Evolutionary conservation across 2,888 invertebrate species (phyloP), one percentile per base, ranked within the genome.

Genomic region (Spicauda simplicius): DNA sequence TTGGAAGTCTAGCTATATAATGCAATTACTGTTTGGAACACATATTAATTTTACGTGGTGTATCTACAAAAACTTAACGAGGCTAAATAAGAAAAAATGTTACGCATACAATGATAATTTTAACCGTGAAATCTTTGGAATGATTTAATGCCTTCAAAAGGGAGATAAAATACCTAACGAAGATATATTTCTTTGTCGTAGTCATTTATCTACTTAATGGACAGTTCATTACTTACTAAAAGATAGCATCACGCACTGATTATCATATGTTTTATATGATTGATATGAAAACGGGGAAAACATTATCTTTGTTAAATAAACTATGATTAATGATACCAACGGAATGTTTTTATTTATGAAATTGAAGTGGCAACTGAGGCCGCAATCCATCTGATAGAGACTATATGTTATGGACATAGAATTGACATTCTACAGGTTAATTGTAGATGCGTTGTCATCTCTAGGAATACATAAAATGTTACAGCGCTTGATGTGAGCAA

Each of bases 231-330:
- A 41, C 16, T 11, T 57, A 20, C 16, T 11, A 19, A 12, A 41
- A 56, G 56, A 56, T 37, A 57, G 12, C 37, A 57, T 57, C 57
- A 57, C 57, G 57, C 57, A 37, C 56, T 18, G 56, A 56, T 37
- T 53, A n/a, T 53, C 19, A 53, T 53, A 53, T 53, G 52, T 10
- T 12, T 20, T 12, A 20, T 12, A 12, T n/a, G 52, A 20, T 53
- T 53, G 20, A 53, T 19, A 53, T 20, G 19, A 53, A 48, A 48
- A 48, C 48, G n/a, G 48, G 7, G 7, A 16, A 16, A 7, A 48
- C 7, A 8, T 16, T 7, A 48, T 14, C 14, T 48, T 16, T 48
- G 14, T 41, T 41, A 41, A 41, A 41, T 14, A 14, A 41, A 33
- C 33, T 33, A 33, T 33, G 33, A 33, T 33, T 6, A 8, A 33